Base-by-base conservation (phyloP, 2,888 invertebrate genomes). In the Pammene aurita region DNA sequence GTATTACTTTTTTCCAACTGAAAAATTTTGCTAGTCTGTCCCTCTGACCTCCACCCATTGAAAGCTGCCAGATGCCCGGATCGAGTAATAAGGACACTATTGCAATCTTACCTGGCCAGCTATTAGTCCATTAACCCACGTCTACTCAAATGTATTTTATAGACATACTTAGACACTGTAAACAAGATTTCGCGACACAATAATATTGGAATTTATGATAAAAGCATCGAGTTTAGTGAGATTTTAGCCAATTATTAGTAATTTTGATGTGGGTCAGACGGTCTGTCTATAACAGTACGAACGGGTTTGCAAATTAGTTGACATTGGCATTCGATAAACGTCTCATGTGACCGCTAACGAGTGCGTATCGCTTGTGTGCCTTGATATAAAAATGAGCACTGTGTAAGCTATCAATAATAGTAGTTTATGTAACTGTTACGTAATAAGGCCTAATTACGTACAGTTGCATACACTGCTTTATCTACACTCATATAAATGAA, bases 271-370 rank as follows among this genome's bases (percentile, higher is more conserved):
- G 77, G 90, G 90, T 87, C 87, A 87, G 76, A 78, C 76, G 73
- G 77, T 80, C 79, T 68, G 71, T 73, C 75, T 77, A 77, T 87
- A 87, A 87, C 87, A 83, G 89, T 87, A 85, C 74, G 70, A 83
- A 85, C 87, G 77, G 79, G 89, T 87, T 90, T 90, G 87, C 87
- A 88, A 90, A 90, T 89, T 78, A 87, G 81, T 81, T 85, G 87
- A 85, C 88, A 88, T 89, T 89, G 88, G 85, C 87, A 90, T 88
- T 90, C 89, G 84, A 79, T 78, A 66, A 68, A 44, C 64, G 71
- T 58, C 18, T 52, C 67, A 26, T 48, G 34, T 72, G 66, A 67
- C 71, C 67, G 66, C 65, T 61, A 71, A 52, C 62, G 48, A 0
- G 56, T 35, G 42, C 38, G 18, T 57, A 66, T 54, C 35, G 18